Evolutionary conservation across 1,140 invertebrate species (phyloP), one percentile per base, ranked within the genome.

Genomic region (Anadara kagoshimensis): DNA sequence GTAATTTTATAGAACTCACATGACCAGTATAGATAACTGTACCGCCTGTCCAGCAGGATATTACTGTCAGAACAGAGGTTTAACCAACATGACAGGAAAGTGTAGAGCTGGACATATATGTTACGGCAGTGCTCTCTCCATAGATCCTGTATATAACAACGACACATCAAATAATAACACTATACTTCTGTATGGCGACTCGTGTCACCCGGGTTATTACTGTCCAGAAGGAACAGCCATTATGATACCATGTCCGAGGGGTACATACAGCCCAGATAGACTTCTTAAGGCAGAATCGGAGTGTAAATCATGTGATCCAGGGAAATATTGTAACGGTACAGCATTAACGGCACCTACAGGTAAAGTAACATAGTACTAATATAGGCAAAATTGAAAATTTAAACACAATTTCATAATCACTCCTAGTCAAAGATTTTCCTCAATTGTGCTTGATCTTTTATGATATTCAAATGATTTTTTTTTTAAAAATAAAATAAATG

Each of bases 91-190:
- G 0, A 79, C 81, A 0, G 87, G 86, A 12, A 69, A 67, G 11
- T 88, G 87, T 76, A 81, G 79, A 44, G 84, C 84, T 22, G 87
- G 86, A 2, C 87, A 88, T 62, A 87, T 88, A 63, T 88, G 87
- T 76, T 88, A 78, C 36, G 79, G 79, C 0, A 70, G 65, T 12
- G 85, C 85, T n/a, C 58, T 83, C 5, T 72, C 69, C n/a, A 63
- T 78, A 14, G 84, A 87, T 65, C 87, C 87, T 8, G 83, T 88
- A 1, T 87, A 82, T 62, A 88, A 88, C 64, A 78, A 85, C 26
- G 84, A 87, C 69, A 73, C 83, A 5, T 69, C 79, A 10, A 79
- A 79, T 3, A 85, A 85, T 51, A 83, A 86, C 59, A 86, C 85
- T 5, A 71, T 85, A 20, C 83, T 88, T 20, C 64, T 69, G 8